phyloP scores from a whole-genome alignment of 92 coral and sea anemone genomes.

The Ricordea florida region DNA sequence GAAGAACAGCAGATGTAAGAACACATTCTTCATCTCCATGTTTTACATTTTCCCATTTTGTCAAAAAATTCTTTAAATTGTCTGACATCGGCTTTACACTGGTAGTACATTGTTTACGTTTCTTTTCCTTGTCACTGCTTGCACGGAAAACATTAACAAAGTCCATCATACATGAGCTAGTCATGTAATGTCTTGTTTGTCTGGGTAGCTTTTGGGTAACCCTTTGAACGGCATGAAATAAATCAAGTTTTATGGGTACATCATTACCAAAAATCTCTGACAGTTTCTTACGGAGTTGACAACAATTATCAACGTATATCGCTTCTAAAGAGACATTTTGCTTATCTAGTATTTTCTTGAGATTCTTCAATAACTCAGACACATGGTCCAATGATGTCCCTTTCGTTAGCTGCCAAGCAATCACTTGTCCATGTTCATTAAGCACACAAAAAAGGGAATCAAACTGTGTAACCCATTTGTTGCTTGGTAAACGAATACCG shows the following conservation, averaged over 20 bases:
- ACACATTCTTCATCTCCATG: constrained; percentile 32
- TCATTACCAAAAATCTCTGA: constrained; percentile 13
- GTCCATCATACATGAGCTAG: constrained; percentile 19
- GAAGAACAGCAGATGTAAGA: constrained; percentile 7
- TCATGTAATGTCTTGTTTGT: constrained; percentile 17
- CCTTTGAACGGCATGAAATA: constrained; percentile 54
- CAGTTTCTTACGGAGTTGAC: constrained; percentile 16
- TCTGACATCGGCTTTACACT: background rate
- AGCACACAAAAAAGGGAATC: constrained; percentile 41
- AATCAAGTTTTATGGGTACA: constrained; percentile 50
- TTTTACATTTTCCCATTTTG: constrained; percentile 31
- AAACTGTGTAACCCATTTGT: constrained; percentile 25
- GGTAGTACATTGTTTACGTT: constrained; percentile 30
- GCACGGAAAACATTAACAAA: constrained; percentile 26
- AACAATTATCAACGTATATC: constrained; percentile 61
- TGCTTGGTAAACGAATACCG: background rate
- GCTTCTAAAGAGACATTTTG: constrained; percentile 3
- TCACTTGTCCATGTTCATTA: constrained; percentile 32
- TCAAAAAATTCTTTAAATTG: constrained; percentile 3
- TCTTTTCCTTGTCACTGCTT: constrained; percentile 17
- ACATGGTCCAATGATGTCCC: constrained; percentile 33
- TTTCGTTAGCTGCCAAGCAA: constrained; percentile 48
- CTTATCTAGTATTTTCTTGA: constrained; percentile 26
- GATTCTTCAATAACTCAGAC: background rate
- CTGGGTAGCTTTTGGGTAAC: constrained; percentile 37